These are phyloP conservation scores for Thalpophila matura DNA, from an alignment of 2,888 invertebrate species.

Conservation along the genomic window DNA sequence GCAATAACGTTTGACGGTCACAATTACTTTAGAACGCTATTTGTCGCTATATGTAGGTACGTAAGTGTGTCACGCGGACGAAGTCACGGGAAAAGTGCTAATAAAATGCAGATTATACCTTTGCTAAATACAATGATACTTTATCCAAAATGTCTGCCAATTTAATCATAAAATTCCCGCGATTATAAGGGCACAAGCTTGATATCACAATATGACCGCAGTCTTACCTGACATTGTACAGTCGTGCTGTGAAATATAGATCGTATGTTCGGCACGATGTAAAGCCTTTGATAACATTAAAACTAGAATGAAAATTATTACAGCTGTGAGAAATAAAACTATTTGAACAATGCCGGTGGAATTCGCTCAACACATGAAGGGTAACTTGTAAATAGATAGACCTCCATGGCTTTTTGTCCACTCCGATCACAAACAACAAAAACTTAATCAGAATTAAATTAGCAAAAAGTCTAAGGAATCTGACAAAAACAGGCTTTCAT, in stretches of 20 bases:
- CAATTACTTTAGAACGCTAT: no score
- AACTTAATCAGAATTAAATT: slow-evolving; percentile 34
- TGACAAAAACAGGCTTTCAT: slow-evolving; percentile 23
- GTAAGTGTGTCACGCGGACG: no score
- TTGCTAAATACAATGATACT: not conserved
- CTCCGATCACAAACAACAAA: slow-evolving; percentile 18
- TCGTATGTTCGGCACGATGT: slow-evolving; percentile 62
- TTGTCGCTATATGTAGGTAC: no score
- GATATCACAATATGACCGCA: slow-evolving; percentile 21
- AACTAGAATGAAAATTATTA: slow-evolving; percentile 58
- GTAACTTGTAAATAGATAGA: slow-evolving; percentile 16
- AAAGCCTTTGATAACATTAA: slow-evolving; percentile 59
- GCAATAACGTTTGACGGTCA: no score
- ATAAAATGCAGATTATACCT: no score
- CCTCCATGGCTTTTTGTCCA: slow-evolving; percentile 20
- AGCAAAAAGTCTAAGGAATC: slow-evolving; percentile 29
- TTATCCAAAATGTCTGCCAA: not conserved
- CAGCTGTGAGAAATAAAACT: slow-evolving; percentile 45
- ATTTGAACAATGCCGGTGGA: slow-evolving; percentile 44
- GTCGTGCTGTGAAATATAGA: slow-evolving; percentile 65
- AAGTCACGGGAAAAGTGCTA: no score
- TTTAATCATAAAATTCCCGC: not conserved
- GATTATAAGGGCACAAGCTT: not conserved
- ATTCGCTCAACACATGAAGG: slow-evolving; percentile 18
- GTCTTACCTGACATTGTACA: slow-evolving; percentile 62